Conservation (phyloP, 2,888 invertebrate species). For the Syrphus vitripennis region DNA sequence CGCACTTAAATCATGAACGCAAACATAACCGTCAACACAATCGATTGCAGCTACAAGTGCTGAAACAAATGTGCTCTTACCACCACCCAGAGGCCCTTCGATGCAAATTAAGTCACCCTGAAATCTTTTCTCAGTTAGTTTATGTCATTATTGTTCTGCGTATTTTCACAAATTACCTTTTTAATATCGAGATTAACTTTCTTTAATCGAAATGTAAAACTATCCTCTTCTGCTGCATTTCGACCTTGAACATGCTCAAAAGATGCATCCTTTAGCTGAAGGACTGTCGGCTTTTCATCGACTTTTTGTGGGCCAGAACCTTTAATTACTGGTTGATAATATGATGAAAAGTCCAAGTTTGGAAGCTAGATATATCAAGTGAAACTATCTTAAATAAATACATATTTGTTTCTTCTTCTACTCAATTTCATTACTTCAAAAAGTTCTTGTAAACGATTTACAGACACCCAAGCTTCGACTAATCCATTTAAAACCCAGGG, state of each 20-base stretch:
- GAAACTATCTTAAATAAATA: neutral
- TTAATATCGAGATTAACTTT: constrained; percentile 79
- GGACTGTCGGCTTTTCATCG: constrained; percentile 83
- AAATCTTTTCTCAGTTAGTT: constrained; percentile 49
- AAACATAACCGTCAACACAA: constrained; percentile 86
- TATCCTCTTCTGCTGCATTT: constrained; percentile 55
- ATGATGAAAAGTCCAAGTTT: constrained; percentile 79
- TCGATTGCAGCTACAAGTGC: constrained; percentile 93
- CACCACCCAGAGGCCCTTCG: constrained; percentile 94
- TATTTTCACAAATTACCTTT: constrained; percentile 73
- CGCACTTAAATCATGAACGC: constrained; percentile 85
- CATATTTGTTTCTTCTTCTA: neutral
- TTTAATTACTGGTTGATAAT: constrained; percentile 78
- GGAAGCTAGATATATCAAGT: constrained; percentile 72
- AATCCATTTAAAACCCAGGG: constrained; percentile 99
- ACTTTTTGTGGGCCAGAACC: constrained; percentile 74
- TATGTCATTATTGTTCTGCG: no score
- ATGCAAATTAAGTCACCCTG: constrained; percentile 92
- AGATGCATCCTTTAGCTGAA: constrained; percentile 83
- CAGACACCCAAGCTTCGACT: constrained; percentile 97
- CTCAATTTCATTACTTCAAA: constrained; percentile 84
- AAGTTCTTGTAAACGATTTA: constrained; percentile 92
- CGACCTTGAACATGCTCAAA: constrained; percentile 80
- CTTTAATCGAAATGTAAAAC: constrained; percentile 74
- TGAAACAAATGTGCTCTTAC: constrained; percentile 93